These are phyloP conservation scores for Deilephila elpenor DNA, from an alignment of 2,888 invertebrate genomes.

Conservation along the genomic window DNA sequence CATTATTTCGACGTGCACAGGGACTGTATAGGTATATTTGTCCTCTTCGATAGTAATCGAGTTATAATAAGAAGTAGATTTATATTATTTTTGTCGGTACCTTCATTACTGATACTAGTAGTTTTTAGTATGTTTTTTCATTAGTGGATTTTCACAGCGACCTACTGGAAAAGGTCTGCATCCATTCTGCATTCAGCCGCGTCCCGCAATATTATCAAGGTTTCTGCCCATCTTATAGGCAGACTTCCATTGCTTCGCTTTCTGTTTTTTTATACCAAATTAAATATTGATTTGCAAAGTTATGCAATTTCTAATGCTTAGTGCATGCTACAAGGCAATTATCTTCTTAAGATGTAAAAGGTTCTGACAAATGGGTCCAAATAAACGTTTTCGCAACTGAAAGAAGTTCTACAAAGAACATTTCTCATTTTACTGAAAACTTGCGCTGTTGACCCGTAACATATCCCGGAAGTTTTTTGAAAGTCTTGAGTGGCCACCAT, in stretches of 20 bases:
- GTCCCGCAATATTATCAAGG: no score
- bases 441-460: slow-evolving; percentile 30
- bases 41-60: neutral
- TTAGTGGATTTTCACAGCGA: no score
- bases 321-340: neutral
- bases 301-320: neutral
- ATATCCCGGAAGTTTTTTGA: slow-evolving; percentile 35
- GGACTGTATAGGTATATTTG: neutral
- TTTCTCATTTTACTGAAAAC: slow-evolving; percentile 31
- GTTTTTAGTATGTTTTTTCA: no score
- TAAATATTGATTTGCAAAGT: neutral
- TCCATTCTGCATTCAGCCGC: no score
- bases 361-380: neutral
- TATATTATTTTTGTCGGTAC: no score
- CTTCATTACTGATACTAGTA: no score
- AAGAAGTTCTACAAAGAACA: slow-evolving; percentile 21
- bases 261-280: no score
- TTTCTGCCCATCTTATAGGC: no score
- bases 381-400: slow-evolving; percentile 22
- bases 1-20: neutral
- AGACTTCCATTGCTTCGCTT: no score
- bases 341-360: neutral
- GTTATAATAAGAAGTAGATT: neutral
- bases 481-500: slow-evolving; percentile 17
- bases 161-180: no score